Evolutionary conservation across 1,140 invertebrate genomes (phyloP).

Genomic region (Atopsyche davidsoni): DNA sequence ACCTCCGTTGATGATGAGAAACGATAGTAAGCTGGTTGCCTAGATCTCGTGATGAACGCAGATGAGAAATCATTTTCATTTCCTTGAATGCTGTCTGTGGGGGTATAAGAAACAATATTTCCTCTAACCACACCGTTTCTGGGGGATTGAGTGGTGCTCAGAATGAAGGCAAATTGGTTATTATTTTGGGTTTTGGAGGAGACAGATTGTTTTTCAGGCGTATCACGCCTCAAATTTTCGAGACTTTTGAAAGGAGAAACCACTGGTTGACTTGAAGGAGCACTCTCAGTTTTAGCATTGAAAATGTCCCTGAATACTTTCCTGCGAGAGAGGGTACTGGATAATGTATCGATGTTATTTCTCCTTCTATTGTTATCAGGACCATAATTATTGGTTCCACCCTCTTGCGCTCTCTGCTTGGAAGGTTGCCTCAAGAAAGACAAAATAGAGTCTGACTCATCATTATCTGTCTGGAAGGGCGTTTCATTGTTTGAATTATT

Average conservation of each 20-base stretch:
- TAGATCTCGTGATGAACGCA: not conserved
- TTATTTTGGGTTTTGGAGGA: slow-evolving; percentile 15
- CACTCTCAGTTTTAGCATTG: slow-evolving; percentile 22
- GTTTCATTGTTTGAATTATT: slow-evolving; percentile 18
- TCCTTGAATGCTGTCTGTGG: slow-evolving; percentile 7
- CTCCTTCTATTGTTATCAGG: slow-evolving; percentile 18
- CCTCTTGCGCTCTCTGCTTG: slow-evolving; percentile 7
- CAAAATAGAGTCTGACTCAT: slow-evolving; percentile 25
- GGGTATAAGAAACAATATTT: slow-evolving; percentile 13
- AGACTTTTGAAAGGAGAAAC: slow-evolving; percentile 40
- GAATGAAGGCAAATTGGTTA: slow-evolving; percentile 11
- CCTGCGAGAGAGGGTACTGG: slow-evolving; percentile 24
- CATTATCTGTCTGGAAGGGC: slow-evolving; percentile 11
- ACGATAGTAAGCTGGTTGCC: slow-evolving; percentile 6
- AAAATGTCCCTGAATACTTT: slow-evolving; percentile 23
- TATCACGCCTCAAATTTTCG: slow-evolving; percentile 35
- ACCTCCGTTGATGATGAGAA: slow-evolving; percentile 16
- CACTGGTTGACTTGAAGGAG: slow-evolving; percentile 31
- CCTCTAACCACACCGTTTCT: slow-evolving; percentile 9
- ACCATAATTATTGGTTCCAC: slow-evolving; percentile 6
- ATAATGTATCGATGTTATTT: slow-evolving; percentile 23
- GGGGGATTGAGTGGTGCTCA: slow-evolving; percentile 22
- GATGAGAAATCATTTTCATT: slow-evolving; percentile 6
- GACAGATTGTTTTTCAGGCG: slow-evolving; percentile 10
- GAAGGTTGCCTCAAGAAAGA: slow-evolving; percentile 23